These are phyloP conservation scores for Cephus pygmeus DNA, from an alignment of 2,888 invertebrate genomes.

Conservation along the genomic window DNA sequence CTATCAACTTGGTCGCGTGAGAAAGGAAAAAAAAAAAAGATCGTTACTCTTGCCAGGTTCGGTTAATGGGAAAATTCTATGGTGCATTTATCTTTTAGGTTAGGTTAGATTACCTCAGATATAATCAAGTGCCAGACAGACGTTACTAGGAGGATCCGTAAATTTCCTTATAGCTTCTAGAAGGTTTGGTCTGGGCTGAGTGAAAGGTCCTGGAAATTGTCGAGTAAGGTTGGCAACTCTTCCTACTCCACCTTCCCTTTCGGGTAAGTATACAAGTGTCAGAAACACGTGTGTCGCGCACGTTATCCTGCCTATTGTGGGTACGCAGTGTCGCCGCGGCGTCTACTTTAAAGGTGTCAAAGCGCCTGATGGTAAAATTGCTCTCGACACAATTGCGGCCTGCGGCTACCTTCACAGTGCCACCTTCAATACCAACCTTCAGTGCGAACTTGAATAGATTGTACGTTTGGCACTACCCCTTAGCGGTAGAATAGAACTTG, in stretches of 20 bases:
- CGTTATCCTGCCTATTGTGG: neutral
- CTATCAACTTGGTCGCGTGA: neutral
- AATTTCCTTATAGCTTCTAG: neutral
- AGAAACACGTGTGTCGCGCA: constrained; percentile 48
- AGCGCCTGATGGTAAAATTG: neutral
- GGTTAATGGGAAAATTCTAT: neutral
- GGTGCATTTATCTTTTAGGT: neutral
- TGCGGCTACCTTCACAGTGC: neutral
- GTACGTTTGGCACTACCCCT: neutral
- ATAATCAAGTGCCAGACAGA: neutral
- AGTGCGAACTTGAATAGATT: neutral
- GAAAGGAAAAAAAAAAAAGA: neutral
- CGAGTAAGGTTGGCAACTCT: neutral
- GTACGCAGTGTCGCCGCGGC: constrained; percentile 6
- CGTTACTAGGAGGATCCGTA: neutral
- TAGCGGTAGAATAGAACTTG: neutral
- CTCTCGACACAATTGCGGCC: neutral
- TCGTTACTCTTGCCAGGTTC: neutral
- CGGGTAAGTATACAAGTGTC: constrained; percentile 51
- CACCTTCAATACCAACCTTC: neutral
- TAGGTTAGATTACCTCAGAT: neutral
- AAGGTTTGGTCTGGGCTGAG: neutral
- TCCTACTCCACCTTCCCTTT: neutral
- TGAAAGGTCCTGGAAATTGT: neutral
- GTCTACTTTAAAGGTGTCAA: constrained; percentile 7